phyloP scores from a whole-genome alignment of 2,797 vertebrate species.

The Dendrocincla fuliginosa region DNA sequence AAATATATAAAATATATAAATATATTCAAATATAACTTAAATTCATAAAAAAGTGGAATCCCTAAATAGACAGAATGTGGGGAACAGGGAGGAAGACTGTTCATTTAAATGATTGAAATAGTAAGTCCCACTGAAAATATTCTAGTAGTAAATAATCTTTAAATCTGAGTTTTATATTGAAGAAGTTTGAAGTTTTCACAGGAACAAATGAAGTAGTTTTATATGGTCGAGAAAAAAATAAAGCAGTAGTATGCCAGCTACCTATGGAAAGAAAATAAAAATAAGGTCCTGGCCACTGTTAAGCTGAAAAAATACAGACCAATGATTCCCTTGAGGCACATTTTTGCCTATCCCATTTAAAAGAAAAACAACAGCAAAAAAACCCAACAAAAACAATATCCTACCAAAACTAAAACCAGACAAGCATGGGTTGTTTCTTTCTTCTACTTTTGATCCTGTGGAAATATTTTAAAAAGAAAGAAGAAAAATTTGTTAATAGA shows the following conservation, averaged over 20 bases:
- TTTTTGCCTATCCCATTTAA: not conserved
- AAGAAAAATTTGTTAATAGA: not conserved
- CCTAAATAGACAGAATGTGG: not conserved
- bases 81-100: not conserved
- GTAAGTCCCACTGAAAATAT: not conserved
- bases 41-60: not conserved
- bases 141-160: not conserved
- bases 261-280: not conserved
- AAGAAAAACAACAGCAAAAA: not conserved
- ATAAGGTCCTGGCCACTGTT: not conserved
- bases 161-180: not conserved
- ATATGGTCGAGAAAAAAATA: accelerated
- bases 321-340: not conserved
- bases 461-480: not conserved
- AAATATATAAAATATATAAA: too few species aligned
- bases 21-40: too few species aligned
- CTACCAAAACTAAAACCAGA: not conserved
- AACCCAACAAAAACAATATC: accelerated
- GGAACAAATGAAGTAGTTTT: not conserved
- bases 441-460: not conserved
- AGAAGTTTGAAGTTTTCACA: not conserved
- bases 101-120: not conserved
- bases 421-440: not conserved
- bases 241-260: not conserved
- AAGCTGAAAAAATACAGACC: not conserved